phyloP scores from a whole-genome alignment of 2,888 invertebrate species.

The Selenia dentaria region DNA sequence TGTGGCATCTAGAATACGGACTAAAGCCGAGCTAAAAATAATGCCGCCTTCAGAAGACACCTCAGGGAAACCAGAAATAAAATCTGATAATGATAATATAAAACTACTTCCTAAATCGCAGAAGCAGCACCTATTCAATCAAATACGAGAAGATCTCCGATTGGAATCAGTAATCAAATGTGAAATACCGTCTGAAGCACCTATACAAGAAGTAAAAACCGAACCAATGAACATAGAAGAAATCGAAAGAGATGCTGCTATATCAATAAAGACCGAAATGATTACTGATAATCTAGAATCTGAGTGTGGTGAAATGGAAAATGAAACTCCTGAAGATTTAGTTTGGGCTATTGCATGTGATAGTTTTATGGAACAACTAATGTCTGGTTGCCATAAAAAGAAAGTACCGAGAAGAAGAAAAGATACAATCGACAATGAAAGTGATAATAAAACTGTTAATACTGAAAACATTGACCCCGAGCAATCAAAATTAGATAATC shows the following conservation, averaged over 20 bases:
- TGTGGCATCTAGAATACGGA: slow-evolving; percentile 90
- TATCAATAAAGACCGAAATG: slow-evolving; percentile 68
- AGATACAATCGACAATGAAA: slow-evolving; percentile 55
- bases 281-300: slow-evolving; percentile 50
- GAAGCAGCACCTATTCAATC: slow-evolving; percentile 75
- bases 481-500: slow-evolving; percentile 19
- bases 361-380: slow-evolving; percentile 91
- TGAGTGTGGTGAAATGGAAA: slow-evolving; percentile 31
- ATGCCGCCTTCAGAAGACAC: slow-evolving; percentile 73
- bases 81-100: slow-evolving; percentile 45
- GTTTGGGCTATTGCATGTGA: slow-evolving; percentile 90
- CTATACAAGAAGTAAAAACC: slow-evolving; percentile 86
- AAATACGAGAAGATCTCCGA: slow-evolving; percentile 73
- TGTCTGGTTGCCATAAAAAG: slow-evolving; percentile 84
- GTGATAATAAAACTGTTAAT: slow-evolving; percentile 31
- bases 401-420: slow-evolving; percentile 79
- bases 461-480: slow-evolving; percentile 28
- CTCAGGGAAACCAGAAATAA: slow-evolving; percentile 48
- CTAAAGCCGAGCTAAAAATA: slow-evolving; percentile 93
- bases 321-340: slow-evolving; percentile 55
- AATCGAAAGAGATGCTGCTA: slow-evolving; percentile 84
- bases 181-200: slow-evolving; percentile 81
- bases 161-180: slow-evolving; percentile 85
- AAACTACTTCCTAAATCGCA: slow-evolving; percentile 70
- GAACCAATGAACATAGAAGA: slow-evolving; percentile 88